These are phyloP conservation scores for Nomada ferruginata DNA, from an alignment of 2,888 invertebrate genomes.

Conservation along the genomic window DNA sequence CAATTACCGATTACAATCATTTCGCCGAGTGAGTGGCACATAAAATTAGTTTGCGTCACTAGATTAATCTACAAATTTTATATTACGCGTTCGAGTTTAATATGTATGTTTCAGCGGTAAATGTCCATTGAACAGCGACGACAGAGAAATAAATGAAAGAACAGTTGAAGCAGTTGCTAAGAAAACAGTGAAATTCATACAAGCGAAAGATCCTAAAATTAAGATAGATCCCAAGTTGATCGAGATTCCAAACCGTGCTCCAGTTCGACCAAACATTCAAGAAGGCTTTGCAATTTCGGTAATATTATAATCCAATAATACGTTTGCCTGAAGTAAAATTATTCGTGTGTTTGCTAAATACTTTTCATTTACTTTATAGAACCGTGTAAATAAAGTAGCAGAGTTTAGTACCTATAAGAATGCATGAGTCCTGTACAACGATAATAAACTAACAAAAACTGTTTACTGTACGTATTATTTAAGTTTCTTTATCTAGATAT, in stretches of 20 bases:
- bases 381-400: conserved; percentile 6
- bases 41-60: not conserved
- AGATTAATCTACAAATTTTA: not conserved
- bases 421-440: not conserved
- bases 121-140: conserved; percentile 84
- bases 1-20: conserved; percentile 85
- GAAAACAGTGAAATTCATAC: conserved; percentile 80
- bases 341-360: not conserved
- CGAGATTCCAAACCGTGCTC: too few species aligned
- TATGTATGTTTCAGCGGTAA: conserved; percentile 68
- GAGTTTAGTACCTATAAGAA: not conserved
- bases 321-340: not conserved
- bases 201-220: conserved; percentile 78
- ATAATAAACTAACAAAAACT: not conserved
- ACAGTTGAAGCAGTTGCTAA: conserved; percentile 83
- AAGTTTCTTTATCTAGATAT: not conserved
- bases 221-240: conserved; percentile 78
- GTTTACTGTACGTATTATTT: not conserved
- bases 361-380: conserved; percentile 31
- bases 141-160: conserved; percentile 79
- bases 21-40: conserved; percentile 80
- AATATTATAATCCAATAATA: conserved; percentile 20
- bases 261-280: not conserved
- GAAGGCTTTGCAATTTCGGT: conserved; percentile 65
- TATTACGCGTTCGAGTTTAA: conserved; percentile 1